These are phyloP conservation scores for Myripristis jacobus DNA, from an alignment of 2,797 vertebrate genomes.

Conservation along the genomic window DNA sequence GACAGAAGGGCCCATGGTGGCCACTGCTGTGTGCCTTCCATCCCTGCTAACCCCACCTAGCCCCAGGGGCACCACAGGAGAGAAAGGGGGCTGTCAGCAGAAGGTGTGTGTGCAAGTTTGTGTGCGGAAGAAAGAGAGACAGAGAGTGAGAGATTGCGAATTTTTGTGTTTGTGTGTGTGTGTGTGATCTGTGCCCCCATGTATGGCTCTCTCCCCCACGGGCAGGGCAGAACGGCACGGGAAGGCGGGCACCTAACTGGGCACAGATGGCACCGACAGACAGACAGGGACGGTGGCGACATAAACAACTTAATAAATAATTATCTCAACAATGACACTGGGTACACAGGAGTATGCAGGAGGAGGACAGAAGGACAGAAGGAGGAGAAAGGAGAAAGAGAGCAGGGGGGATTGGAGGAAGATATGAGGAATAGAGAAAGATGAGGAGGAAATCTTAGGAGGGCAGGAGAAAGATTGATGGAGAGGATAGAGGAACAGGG, in stretches of 20 bases:
- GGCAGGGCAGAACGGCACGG: constrained; percentile 74
- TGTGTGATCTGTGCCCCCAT: constrained; percentile 68
- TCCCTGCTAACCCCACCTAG: constrained; percentile 74
- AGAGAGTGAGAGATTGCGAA: constrained; percentile 9
- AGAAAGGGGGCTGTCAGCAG: constrained; percentile 67
- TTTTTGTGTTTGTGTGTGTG: constrained; percentile 53
- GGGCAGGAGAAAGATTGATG: constrained; percentile 40
- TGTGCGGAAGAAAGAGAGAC: constrained; percentile 41
- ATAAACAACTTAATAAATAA: constrained; percentile 80
- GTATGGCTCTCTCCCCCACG: constrained; percentile 63
- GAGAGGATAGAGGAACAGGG: constrained; percentile 39
- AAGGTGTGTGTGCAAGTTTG: constrained; percentile 60
- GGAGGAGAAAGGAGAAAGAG: constrained; percentile 11
- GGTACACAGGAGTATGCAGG: constrained; percentile 52
- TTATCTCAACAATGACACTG: constrained; percentile 77
- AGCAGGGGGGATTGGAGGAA: background rate
- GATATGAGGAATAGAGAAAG: constrained; percentile 23
- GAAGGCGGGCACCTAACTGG: constrained; percentile 77
- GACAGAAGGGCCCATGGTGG: constrained; percentile 79
- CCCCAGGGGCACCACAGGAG: constrained; percentile 69
- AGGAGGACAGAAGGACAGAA: constrained; percentile 39
- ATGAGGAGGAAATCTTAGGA: constrained; percentile 37
- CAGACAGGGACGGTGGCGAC: constrained; percentile 65
- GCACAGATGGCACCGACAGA: constrained; percentile 80
- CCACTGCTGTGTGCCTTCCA: constrained; percentile 75